These are phyloP conservation scores for Bombyx huttoni DNA, from an alignment of 2,888 invertebrate genomes.

Conservation along the genomic window DNA sequence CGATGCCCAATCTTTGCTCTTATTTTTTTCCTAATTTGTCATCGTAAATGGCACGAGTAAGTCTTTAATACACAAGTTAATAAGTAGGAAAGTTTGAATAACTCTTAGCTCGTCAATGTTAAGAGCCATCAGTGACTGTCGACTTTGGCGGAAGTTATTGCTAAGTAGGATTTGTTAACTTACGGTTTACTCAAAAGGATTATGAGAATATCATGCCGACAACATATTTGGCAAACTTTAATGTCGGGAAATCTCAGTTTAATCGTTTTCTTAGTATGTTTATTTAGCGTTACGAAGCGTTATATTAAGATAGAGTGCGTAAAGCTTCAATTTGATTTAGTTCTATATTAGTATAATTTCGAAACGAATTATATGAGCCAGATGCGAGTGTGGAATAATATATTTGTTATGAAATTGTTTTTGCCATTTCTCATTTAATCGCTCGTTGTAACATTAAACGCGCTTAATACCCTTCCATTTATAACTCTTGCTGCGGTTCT, in stretches of 20 bases:
- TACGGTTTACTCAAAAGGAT: slow-evolving; percentile 52
- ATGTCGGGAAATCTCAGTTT: slow-evolving; percentile 6
- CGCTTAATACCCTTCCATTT: slow-evolving; percentile 67
- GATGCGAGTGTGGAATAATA: background rate
- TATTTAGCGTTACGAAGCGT: background rate
- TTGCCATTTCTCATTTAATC: slow-evolving; percentile 21
- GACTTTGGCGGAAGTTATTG: slow-evolving; percentile 62
- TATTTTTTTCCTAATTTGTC: slow-evolving; percentile 34
- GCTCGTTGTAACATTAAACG: slow-evolving; percentile 46
- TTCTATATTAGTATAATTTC: background rate
- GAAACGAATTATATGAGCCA: background rate
- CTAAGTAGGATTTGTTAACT: slow-evolving; percentile 68
- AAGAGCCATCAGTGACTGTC: slow-evolving; percentile 63
- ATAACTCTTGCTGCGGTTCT: slow-evolving; percentile 64
- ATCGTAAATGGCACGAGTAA: slow-evolving; percentile 42
- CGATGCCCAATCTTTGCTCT: slow-evolving; percentile 38
- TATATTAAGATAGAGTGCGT: background rate
- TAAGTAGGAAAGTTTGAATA: slow-evolving; percentile 64
- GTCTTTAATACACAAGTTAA: slow-evolving; percentile 61
- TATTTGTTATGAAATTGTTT: slow-evolving; percentile 20
- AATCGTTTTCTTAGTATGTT: slow-evolving; percentile 1
- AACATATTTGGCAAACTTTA: slow-evolving; percentile 34
- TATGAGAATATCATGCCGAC: slow-evolving; percentile 50
- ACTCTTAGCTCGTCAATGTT: slow-evolving; percentile 58
- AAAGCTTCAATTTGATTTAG: background rate